Evolutionary conservation across 2,797 vertebrate species (phyloP).

Genomic region (Sphenodon punctatus): DNA sequence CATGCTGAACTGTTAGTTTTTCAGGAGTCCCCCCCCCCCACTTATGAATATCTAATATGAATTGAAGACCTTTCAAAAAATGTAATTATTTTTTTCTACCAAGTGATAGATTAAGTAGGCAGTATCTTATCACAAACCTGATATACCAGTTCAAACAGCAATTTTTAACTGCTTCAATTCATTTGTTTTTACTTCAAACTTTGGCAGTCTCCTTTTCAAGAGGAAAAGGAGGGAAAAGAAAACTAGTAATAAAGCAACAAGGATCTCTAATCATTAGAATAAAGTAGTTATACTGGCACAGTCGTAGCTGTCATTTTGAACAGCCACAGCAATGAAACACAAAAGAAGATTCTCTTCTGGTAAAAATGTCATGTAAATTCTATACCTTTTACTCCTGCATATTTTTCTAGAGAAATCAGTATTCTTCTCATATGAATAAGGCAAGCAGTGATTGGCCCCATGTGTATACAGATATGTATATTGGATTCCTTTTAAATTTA

Average conservation of each 20-base stretch:
- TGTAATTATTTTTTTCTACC: slow-evolving; percentile 40
- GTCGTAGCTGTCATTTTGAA: not conserved
- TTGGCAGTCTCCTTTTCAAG: not conserved
- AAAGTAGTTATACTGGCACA: not conserved
- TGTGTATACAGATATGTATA: not conserved
- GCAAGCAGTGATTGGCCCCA: accelerated
- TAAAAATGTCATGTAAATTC: not conserved
- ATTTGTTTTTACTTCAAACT: slow-evolving; percentile 8
- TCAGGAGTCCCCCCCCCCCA: not conserved
- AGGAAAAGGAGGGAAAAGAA: not conserved
- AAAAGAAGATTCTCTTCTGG: not conserved
- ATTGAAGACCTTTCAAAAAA: slow-evolving; percentile 49
- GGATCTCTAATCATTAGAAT: not conserved
- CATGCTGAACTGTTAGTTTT: slow-evolving; percentile 34
- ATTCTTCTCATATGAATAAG: not conserved
- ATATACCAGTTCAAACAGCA: slow-evolving; percentile 22
- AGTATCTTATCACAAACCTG: slow-evolving; percentile 16
- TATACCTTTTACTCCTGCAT: not conserved
- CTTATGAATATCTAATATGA: slow-evolving; percentile 50
- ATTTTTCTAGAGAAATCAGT: not conserved
- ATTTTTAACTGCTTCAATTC: slow-evolving; percentile 1
- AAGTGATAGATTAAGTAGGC: slow-evolving; percentile 35
- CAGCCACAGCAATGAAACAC: not conserved
- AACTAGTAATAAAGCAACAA: not conserved
- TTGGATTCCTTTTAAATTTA: accelerated